Conservation (phyloP, 2,113 vertebrate genomes). For the Actenoides lindsayi region DNA sequence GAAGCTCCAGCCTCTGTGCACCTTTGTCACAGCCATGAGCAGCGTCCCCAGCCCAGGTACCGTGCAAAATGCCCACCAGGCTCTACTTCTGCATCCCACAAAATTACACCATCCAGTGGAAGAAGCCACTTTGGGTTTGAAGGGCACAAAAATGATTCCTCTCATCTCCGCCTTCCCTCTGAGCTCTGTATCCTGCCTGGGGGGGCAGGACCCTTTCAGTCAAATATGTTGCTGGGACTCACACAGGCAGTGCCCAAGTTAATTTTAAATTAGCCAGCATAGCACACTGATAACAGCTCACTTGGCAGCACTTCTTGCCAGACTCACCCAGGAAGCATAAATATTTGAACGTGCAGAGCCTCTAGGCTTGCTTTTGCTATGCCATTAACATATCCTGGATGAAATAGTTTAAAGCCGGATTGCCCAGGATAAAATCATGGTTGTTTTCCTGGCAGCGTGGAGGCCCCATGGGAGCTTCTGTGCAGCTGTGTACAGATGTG, state of each 20-base stretch:
- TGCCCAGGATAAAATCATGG: not conserved
- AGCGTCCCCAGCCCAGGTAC: fast-evolving
- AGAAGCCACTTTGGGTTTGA: not conserved
- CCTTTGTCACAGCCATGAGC: not conserved
- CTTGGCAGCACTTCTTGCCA: constrained; percentile 29
- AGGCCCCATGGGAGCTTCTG: not conserved
- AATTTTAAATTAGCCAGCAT: constrained; percentile 38
- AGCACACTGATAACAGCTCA: constrained; percentile 24
- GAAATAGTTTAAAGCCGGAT: not conserved
- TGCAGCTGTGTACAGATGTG: too few species aligned
- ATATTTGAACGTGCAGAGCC: constrained; percentile 52
- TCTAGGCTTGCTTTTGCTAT: not conserved
- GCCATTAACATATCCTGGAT: not conserved
- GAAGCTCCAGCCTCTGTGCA: not conserved
- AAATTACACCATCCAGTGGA: not conserved
- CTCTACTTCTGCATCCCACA: not conserved
- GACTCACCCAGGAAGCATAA: constrained; percentile 66
- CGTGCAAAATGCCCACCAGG: not conserved
- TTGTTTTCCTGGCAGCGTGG: not conserved
- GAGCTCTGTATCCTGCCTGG: not conserved
- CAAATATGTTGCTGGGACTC: not conserved
- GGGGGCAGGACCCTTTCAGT: not conserved
- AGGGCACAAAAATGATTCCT: not conserved
- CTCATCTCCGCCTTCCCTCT: not conserved
- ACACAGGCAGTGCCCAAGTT: constrained; percentile 30